Evolutionary conservation across 2,797 vertebrate genomes (phyloP), one percentile per base, ranked within the genome.

Genomic region (Craterocephalus amniculus): DNA sequence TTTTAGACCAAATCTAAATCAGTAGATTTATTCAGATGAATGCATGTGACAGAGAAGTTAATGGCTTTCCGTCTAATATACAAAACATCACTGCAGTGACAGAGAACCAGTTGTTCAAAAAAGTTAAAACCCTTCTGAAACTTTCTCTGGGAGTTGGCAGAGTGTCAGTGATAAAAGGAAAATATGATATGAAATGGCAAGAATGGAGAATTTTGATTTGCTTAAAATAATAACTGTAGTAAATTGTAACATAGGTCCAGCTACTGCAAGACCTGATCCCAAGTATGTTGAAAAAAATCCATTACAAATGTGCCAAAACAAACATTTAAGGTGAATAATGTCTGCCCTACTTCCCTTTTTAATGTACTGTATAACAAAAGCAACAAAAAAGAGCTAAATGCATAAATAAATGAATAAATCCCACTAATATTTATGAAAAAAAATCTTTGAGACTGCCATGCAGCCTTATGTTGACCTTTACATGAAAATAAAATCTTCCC

Each of bases 381-480:
- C 40, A 45, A 45, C 40, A 18, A 45, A 43, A 45, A 13, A 13
- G n/a, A n/a, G n/a, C n/a, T 12, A 36, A 36, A 36, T 36, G 11
- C 40, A 45, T 45, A 45, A 45, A 45, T 20, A 45, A 45, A 45
- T 45, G 1, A 45, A 45, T 45, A 45, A 45, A 45, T 45, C 18
- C 20, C 6, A 45, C 6, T 45, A 45, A 20, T 2, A 20, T 45
- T 8, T 45, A 2, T 20, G 29, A 11, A 70, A 60, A 31, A 69
- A 63, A 65, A 1, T 35, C 14, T 20, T 35, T 58, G 66, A 64
- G 36, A 63, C 22, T 61, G 57, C 34, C 35, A 13, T 29, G 14
- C 72, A 86, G 80, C 63, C 57, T 80, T 58, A 73, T 62, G 58
- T 43, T 87, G 84, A 87, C 82, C 81, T 90, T 85, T 84, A 78